Conservation (phyloP, 2,113 vertebrate genomes). For the Connochaetes taurinus region DNA sequence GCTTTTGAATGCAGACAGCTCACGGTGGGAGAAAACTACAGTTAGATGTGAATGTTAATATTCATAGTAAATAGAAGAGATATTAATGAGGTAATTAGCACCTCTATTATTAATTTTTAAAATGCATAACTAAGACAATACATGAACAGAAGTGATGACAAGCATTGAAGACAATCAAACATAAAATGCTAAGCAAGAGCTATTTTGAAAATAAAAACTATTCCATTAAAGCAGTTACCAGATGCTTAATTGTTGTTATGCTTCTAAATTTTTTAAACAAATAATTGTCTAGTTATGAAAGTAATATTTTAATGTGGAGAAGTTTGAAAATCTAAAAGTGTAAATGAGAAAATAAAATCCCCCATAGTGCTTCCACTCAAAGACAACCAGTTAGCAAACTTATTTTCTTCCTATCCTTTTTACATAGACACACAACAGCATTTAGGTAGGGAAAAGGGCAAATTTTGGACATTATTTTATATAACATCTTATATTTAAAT, state of each 20-base stretch:
- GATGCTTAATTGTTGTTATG: background rate
- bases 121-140: background rate
- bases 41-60: background rate
- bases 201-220: background rate
- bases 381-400: background rate
- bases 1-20: background rate
- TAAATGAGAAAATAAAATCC: background rate
- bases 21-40: background rate
- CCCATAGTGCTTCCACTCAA: background rate
- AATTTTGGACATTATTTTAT: background rate
- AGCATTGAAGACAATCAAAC: background rate
- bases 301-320: background rate
- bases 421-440: background rate
- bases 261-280: background rate
- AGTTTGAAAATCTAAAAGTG: background rate
- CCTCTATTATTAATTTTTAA: conserved; percentile 27
- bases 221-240: background rate
- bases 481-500: background rate
- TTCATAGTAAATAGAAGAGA: background rate
- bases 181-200: conserved; percentile 20
- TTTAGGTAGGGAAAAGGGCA: background rate
- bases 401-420: background rate
- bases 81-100: conserved; percentile 14
- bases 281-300: background rate
- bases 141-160: background rate